Evolutionary conservation across 2,797 vertebrate species (phyloP).

Genomic region (Melanogrammus aeglefinus): DNA sequence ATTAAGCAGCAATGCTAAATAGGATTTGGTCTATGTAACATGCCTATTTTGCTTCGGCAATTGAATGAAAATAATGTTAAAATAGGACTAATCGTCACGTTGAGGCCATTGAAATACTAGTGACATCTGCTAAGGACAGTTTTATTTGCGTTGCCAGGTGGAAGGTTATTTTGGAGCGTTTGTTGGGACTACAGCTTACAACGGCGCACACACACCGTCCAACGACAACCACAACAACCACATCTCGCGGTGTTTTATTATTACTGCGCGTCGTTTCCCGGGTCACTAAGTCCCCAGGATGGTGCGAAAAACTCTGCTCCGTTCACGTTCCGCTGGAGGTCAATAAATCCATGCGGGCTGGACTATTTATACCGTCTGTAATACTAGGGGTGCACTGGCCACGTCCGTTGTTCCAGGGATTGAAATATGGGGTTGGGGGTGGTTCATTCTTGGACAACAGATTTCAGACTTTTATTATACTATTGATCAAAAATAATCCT

Average conservation of each 20-base stretch:
- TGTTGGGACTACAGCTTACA: background rate
- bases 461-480: background rate
- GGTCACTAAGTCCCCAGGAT: slow-evolving; percentile 78
- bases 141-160: background rate
- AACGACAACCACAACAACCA: background rate
- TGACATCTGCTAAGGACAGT: background rate
- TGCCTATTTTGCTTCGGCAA: background rate
- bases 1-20: background rate
- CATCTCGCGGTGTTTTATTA: slow-evolving; percentile 2
- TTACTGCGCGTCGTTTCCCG: background rate
- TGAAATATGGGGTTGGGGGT: background rate
- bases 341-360: slow-evolving; percentile 68
- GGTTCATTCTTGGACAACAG: background rate
- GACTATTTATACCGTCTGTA: slow-evolving; percentile 1
- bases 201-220: background rate
- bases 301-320: slow-evolving; percentile 57
- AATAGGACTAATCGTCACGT: background rate
- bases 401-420: background rate
- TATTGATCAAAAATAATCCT: background rate
- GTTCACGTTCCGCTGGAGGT: slow-evolving; percentile 65
- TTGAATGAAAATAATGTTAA: background rate
- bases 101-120: too few species aligned
- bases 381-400: too few species aligned
- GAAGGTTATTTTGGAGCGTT: background rate
- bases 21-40: background rate